Evolutionary conservation across 1,140 invertebrate species (phyloP).

Genomic region (Eumaeus atala): DNA sequence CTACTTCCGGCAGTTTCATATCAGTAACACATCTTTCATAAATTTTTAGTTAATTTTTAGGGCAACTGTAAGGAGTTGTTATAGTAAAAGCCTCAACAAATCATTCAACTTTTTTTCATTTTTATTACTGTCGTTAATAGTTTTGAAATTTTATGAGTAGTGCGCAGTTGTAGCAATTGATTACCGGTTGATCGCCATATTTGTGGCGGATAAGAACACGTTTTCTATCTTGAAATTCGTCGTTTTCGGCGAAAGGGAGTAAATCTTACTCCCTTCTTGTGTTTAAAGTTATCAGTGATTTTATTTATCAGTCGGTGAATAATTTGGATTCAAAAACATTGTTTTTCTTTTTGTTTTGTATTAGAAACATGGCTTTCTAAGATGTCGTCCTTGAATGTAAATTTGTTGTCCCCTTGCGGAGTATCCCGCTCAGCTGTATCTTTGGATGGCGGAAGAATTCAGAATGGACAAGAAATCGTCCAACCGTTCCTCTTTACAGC

Average conservation of each 20-base stretch:
- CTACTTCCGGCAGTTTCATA: too few relatives aligned
- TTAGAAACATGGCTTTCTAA: slow-evolving; percentile 88
- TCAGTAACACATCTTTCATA: too few relatives aligned
- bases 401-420: slow-evolving; percentile 81
- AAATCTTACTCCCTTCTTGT: slow-evolving; percentile 71
- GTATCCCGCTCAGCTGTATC: slow-evolving; percentile 62
- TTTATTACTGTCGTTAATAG: too few relatives aligned
- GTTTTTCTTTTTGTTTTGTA: slow-evolving; percentile 73
- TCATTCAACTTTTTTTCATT: too few relatives aligned
- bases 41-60: too few relatives aligned
- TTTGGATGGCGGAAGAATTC: slow-evolving; percentile 70
- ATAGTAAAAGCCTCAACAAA: too few relatives aligned
- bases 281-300: slow-evolving; percentile 49
- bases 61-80: too few relatives aligned
- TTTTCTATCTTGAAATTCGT: slow-evolving; percentile 74
- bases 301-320: slow-evolving; percentile 56
- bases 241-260: slow-evolving; percentile 79
- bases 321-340: slow-evolving; percentile 39
- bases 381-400: slow-evolving; percentile 81
- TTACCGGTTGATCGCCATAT: slow-evolving; percentile 78
- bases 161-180: slow-evolving; percentile 55
- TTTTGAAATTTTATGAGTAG: slow-evolving; percentile 35
- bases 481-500: slow-evolving; percentile 77
- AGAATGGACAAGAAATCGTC: slow-evolving; percentile 85
- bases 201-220: slow-evolving; percentile 75